Evolutionary conservation across 2,797 vertebrate genomes (phyloP).

Genomic region (Halcyon leucocephala): DNA sequence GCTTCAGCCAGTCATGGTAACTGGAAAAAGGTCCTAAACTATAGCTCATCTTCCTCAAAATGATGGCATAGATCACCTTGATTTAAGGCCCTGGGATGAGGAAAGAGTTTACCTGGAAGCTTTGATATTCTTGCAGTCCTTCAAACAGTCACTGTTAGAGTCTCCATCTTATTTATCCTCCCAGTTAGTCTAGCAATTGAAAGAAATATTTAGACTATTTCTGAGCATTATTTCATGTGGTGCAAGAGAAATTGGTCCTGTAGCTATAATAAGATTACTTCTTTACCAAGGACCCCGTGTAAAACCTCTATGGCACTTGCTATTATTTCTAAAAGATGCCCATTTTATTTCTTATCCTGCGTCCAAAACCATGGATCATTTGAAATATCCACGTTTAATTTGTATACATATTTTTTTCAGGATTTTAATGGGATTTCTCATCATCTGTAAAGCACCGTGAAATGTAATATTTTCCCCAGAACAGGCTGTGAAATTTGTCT

Average conservation of each 20-base stretch:
- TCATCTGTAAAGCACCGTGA: constrained; percentile 34
- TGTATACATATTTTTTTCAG: not conserved
- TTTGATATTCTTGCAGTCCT: not conserved
- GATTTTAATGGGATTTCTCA: constrained; percentile 45
- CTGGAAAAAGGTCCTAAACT: not conserved
- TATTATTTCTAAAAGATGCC: not conserved
- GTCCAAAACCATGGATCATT: not conserved
- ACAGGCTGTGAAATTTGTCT: constrained; percentile 42
- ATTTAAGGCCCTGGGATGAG: not conserved
- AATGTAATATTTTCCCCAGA: constrained; percentile 27
- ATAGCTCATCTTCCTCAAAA: not conserved
- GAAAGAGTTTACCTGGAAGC: not conserved
- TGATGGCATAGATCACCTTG: not conserved
- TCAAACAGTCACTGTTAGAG: not conserved
- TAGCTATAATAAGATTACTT: not conserved
- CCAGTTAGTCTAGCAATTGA: not conserved
- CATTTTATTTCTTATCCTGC: not conserved
- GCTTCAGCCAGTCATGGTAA: not conserved
- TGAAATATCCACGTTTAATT: not conserved
- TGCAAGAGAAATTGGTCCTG: not conserved
- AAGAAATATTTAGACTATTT: not conserved
- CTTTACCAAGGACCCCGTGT: not conserved
- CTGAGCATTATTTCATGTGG: not conserved
- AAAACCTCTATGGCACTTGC: not conserved
- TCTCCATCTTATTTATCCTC: not conserved